Base-by-base conservation (phyloP, 1,140 invertebrate species). In the Bombus impatiens region DNA sequence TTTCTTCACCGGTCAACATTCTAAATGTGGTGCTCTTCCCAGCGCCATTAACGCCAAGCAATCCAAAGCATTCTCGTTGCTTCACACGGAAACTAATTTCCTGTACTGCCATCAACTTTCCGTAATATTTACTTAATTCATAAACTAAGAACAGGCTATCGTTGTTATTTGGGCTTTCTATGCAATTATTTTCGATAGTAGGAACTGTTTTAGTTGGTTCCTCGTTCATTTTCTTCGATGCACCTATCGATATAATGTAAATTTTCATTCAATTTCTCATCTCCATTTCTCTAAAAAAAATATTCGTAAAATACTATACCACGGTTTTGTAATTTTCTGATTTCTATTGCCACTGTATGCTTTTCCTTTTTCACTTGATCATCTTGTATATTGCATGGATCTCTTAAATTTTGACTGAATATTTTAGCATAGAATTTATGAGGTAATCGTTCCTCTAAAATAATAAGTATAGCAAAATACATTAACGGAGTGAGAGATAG, bases 11-110 rank as follows among this genome's bases (percentile, higher is more conserved):
- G 2, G 98, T 99, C 82, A 98, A 94, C 97, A 98, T 98, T 93
- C 97, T 97, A 92, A 99, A 99, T 1, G 97, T 98, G 8, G 97
- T 97, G 3, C 98, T 98, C 95, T 98, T 97, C 5, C 96, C 97
- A 53, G 98, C 97, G n/a, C 98, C 98, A 94, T 98, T 98, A 5
- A 98, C 96, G 18, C 98, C 98, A 44, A 99, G 95, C 59, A 99
- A 94, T 3, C 98, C 98, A 94, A 99, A 99, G 92, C 98, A 99
- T 95, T 99, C 97, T 92, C 91, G 92, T 95, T 94, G 86, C 32
- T 96, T 95, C n/a, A 96, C 95, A 13, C 94, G 96, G 82, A 98
- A 96, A 91, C 96, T 97, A 1, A 98, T 93, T 89, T 97, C 96
- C 88, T 97, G 96, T 0, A 98, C 98, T 8, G 98, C 98, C 37